phyloP scores from a whole-genome alignment of 2,797 vertebrate genomes.

The Xiphophorus birchmanni region DNA sequence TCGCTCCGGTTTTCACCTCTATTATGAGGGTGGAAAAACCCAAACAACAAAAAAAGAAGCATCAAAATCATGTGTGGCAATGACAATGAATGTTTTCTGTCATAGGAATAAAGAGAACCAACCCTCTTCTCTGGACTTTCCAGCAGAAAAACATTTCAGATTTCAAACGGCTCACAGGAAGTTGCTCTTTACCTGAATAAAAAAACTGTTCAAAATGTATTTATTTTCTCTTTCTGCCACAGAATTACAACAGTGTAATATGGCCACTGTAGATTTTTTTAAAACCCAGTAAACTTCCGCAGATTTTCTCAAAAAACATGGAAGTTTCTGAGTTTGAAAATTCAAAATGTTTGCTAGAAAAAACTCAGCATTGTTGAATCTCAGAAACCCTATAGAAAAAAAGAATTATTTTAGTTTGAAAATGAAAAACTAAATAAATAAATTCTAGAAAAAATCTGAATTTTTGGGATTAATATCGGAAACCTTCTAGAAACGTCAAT shows the following conservation, averaged over 20 bases:
- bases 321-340: too few species aligned
- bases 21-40: neutral
- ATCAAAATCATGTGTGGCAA: neutral
- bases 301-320: too few species aligned
- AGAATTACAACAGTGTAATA: neutral
- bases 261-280: too few species aligned
- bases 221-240: neutral
- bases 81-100: neutral
- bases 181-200: neutral
- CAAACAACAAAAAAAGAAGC: neutral
- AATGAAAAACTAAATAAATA: too few species aligned
- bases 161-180: neutral
- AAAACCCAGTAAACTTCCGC: too few species aligned
- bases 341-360: too few species aligned
- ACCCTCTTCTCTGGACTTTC: neutral
- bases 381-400: too few species aligned
- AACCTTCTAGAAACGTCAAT: too few species aligned
- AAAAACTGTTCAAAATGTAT: neutral
- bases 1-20: neutral
- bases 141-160: neutral
- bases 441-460: too few species aligned
- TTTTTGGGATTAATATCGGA: too few species aligned
- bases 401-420: too few species aligned
- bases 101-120: neutral
- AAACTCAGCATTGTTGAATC: too few species aligned